Evolutionary conservation across 2,888 invertebrate genomes (phyloP), one percentile per base, ranked within the genome.

Genomic region (Acronicta alni): DNA sequence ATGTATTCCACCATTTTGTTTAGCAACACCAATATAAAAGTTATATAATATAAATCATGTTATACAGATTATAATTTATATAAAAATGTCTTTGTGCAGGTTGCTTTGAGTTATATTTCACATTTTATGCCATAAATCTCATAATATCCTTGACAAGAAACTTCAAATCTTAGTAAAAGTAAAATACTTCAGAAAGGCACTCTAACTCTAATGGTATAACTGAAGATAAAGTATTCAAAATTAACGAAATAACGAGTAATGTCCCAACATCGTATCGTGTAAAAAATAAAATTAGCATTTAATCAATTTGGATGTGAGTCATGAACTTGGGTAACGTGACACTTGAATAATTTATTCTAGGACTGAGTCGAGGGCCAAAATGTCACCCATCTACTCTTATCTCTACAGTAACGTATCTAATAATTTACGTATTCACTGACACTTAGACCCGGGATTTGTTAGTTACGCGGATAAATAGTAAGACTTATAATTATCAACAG

Each of bases 271-370:
- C 32, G 17, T 44, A 55, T 48, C 26, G 23, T 43, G 54, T 46
- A 56, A 38, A 54, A 30, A 57, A 48, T 54, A 54, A 26, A 57
- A 66, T 70, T 62, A 63, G 52, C 59, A 59, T 59, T 54, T 23
- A 32, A 42, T 47, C 58, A 66, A 79, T 80, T 72, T 71, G 72
- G 79, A 81, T 80, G 82, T 77, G 65, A 57, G 67, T 72, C 77
- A 68, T 72, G 69, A 65, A 65, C 67, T 68, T 44, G 63, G 60
- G 62, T 66, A 57, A 75, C 73, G 76, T 75, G 77, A 81, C 74
- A 72, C 59, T 77, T 72, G 72, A 75, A 77, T 75, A 75, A 82
- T 81, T 77, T 77, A 75, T 77, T 64, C 43, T 20, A 48, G 44
- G 58, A 56, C 37, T 55, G 38, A 48, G 61, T 44, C 38, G 44